Base-by-base conservation (phyloP, 2,113 vertebrate genomes). In the Sigmodon hispidus region DNA sequence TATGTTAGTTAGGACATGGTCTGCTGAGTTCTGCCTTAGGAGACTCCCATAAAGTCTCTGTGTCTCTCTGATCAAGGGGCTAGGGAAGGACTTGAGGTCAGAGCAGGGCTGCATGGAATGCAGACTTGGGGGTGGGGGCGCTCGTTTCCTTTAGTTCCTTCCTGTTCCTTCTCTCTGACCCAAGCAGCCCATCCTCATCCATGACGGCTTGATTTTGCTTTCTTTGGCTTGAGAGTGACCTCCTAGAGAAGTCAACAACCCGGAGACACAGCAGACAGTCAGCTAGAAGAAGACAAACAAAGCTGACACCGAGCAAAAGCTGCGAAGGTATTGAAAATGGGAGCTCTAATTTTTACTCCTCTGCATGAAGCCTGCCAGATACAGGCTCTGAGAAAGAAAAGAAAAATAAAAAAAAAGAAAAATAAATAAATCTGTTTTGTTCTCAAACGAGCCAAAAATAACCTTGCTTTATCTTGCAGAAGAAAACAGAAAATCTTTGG, bases 381-480 rank as follows among this genome's bases (percentile, higher is more conserved):
- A 83, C 61, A 48, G 88, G 90, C 86, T 97, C 89, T 31, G 87
- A 94, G 59, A 57, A 67, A 69, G 55, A 48, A 76, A 89, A 34
- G 72, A 59, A 87, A 61, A 59, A 57, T 59, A 40, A 93, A 92
- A 79, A 97, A 91, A 95, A n/a, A n/a, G n/a, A 59, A 87, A 61
- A 59, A 57, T 59, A 40, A 93, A 92, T 83, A 97, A 91, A 95
- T 84, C 94, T 94, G 95, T 96, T 98, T 95, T 96, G 93, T 76
- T 88, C 95, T 92, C 85, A 94, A 96, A 90, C 2, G 31, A 88
- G 95, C 96, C 96, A 96, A 96, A 97, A 97, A 97, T 95, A 97
- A 96, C 92, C 86, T 96, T 94, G 93, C 77, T 93, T 93, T 97
- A 89, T 96, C 90, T 75, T 92, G 83, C 90, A 96, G 77, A 94